Conservation (phyloP, 2,113 vertebrate species). For the Stigmatopora nigra region DNA sequence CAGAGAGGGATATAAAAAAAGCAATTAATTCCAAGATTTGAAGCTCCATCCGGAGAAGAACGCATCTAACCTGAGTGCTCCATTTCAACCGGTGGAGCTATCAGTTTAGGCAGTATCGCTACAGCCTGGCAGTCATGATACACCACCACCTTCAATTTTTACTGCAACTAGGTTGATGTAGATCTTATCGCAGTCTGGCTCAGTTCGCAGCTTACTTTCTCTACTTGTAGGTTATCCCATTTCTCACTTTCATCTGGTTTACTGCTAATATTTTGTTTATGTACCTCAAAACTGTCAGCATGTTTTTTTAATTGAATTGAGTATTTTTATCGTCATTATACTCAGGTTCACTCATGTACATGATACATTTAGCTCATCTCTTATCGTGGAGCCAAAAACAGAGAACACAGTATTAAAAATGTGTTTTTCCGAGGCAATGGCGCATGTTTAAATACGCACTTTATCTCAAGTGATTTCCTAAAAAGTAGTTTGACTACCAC, state of each 20-base stretch:
- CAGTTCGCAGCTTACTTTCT: slow-evolving; percentile 42
- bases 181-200: slow-evolving; percentile 47
- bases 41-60: slow-evolving; percentile 11
- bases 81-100: slow-evolving; percentile 38
- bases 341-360: no score
- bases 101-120: slow-evolving; percentile 43
- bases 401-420: no score
- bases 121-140: slow-evolving; percentile 44
- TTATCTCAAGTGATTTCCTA: no score
- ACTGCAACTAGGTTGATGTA: slow-evolving; percentile 49
- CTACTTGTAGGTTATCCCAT: slow-evolving; percentile 14
- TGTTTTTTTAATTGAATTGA: not conserved
- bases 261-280: slow-evolving; percentile 14
- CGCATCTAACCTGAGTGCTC: slow-evolving; percentile 20
- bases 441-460: no score
- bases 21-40: not conserved
- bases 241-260: slow-evolving; percentile 5
- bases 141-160: slow-evolving; percentile 47
- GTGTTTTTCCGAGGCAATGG: no score
- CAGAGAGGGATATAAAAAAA: not conserved
- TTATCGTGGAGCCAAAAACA: no score
- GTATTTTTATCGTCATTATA: no score
- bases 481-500: no score
- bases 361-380: no score
- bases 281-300: not conserved